Percentiles rank a stretch among this genome's conserved stretches.
These are phyloP conservation scores for Hypsopygia costalis DNA, from an alignment of 2,888 invertebrate genomes.

Conservation along the genomic window DNA sequence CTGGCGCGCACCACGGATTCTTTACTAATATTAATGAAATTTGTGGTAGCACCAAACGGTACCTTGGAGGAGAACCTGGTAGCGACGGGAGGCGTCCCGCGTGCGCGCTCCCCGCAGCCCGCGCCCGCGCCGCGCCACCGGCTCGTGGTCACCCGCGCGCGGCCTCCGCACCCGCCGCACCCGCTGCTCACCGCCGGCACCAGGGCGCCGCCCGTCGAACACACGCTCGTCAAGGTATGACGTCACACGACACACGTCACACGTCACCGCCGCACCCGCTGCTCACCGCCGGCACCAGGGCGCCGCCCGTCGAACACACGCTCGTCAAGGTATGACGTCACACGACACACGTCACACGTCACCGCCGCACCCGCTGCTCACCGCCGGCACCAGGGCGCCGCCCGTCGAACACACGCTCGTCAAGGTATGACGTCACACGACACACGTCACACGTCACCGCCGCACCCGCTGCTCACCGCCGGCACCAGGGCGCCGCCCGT, in stretches of 20 bases:
- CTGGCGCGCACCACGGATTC: too few relatives aligned
- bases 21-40: too few relatives aligned
- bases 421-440: conserved; percentile 53
- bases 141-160: conserved; percentile 21
- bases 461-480: conserved; percentile 20
- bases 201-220: conserved; percentile 41
- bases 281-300: conserved; percentile 24
- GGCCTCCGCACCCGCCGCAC: conserved; percentile 12
- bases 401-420: conserved; percentile 63
- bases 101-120: conserved; percentile 20
- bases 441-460: conserved; percentile 11
- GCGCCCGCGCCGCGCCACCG: conserved; percentile 23
- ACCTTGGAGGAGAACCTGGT: conserved; percentile 7
- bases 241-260: conserved; percentile 14
- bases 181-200: conserved; percentile 24
- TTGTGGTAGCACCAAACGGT: conserved; percentile 8
- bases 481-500: conserved; percentile 28
- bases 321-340: conserved; percentile 64
- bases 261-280: conserved; percentile 18
- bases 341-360: conserved; percentile 11
- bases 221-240: conserved; percentile 72
- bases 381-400: conserved; percentile 25
- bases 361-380: conserved; percentile 19
- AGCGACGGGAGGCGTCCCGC: conserved; percentile 20
- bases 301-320: conserved; percentile 52